These are phyloP conservation scores for Dipodomys ordii DNA, from an alignment of 2,113 vertebrate genomes.

Conservation along the genomic window DNA sequence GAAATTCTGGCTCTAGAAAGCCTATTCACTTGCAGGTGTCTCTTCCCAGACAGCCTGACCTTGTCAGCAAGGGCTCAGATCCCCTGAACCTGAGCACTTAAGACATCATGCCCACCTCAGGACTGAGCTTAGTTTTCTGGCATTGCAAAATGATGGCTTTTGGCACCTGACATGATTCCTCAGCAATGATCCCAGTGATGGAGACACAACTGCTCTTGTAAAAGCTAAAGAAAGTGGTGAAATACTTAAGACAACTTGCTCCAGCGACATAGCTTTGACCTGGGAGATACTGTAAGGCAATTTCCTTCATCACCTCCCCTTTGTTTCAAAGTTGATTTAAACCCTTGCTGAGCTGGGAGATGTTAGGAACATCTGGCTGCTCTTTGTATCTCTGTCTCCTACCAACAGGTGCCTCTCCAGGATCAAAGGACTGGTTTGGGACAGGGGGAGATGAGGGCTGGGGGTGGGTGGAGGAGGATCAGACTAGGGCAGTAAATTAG, in stretches of 20 bases:
- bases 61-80: background rate
- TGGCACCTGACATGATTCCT: background rate
- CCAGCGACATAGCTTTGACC: background rate
- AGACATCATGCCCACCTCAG: background rate
- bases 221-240: slow-evolving; percentile 13
- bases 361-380: background rate
- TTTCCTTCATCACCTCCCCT: background rate
- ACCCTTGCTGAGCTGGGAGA: background rate
- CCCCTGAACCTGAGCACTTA: background rate
- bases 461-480: background rate
- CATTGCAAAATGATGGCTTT: background rate
- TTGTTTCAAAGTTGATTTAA: background rate
- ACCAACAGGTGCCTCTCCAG: background rate
- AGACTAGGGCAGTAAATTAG: background rate
- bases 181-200: background rate
- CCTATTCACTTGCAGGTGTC: too few relatives aligned
- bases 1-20: background rate
- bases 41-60: background rate
- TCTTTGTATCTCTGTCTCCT: background rate
- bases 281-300: background rate
- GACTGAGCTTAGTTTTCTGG: background rate
- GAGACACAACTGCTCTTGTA: background rate
- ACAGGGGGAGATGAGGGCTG: background rate
- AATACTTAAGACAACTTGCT: background rate
- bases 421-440: background rate